Evolutionary conservation across 2,888 invertebrate genomes (phyloP).

Genomic region (Eledone cirrhosa): DNA sequence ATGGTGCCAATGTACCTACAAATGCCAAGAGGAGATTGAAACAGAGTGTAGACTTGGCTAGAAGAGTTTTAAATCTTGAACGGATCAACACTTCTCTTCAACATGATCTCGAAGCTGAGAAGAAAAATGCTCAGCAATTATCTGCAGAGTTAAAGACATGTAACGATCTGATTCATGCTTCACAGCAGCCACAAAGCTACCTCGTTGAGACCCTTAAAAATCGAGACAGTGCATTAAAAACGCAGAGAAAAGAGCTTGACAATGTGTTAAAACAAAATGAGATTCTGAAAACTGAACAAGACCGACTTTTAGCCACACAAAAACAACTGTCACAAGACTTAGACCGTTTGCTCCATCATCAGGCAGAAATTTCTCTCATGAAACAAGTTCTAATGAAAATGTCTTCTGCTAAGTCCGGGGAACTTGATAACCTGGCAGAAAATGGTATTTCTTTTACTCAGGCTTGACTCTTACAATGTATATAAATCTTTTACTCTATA

Average conservation of each 20-base stretch:
- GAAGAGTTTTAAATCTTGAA: constrained; percentile 63
- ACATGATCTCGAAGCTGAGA: constrained; percentile 59
- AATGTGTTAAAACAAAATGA: constrained; percentile 36
- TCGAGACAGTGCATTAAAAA: constrained; percentile 56
- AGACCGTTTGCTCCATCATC: constrained; percentile 59
- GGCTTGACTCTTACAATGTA: too few species aligned
- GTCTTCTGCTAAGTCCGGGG: constrained; percentile 47
- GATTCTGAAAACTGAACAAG: constrained; percentile 53
- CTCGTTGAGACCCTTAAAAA: constrained; percentile 61
- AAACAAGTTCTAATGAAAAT: constrained; percentile 62
- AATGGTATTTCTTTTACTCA: constrained; percentile 38
- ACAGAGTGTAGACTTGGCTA: constrained; percentile 64
- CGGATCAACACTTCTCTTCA: constrained; percentile 59
- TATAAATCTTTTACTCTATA: too few species aligned
- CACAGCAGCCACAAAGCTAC: constrained; percentile 65
- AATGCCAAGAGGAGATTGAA: constrained; percentile 63
- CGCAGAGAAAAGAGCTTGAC: constrained; percentile 45
- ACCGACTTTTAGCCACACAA: constrained; percentile 50
- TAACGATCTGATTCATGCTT: constrained; percentile 58
- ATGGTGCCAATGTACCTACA: constrained; percentile 66
- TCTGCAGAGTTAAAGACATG: constrained; percentile 57
- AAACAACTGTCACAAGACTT: constrained; percentile 63
- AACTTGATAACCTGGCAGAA: constrained; percentile 47
- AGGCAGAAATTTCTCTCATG: constrained; percentile 61
- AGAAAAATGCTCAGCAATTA: constrained; percentile 50